A percentile compares a stretch with the other conserved stretches of the same genome.
These are phyloP conservation scores for Exocentrus adspersus DNA, from an alignment of 2,888 invertebrate species.

Conservation along the genomic window DNA sequence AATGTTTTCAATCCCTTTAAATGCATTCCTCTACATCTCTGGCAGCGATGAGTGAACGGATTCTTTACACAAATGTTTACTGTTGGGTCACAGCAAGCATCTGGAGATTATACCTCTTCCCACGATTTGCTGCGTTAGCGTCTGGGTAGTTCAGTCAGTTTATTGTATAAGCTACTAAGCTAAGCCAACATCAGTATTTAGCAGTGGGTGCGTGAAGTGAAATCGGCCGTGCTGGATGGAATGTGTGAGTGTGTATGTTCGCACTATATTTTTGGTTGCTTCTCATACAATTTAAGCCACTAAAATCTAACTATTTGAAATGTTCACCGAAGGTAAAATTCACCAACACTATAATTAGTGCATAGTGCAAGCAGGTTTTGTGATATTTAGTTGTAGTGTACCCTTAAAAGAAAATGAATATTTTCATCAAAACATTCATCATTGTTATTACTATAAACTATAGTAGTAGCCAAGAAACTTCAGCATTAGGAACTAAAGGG, in stretches of 20 bases:
- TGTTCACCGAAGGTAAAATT: constrained; percentile 19
- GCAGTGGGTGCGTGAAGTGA: constrained; percentile 39
- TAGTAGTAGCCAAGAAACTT: constrained; percentile 52
- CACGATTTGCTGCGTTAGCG: constrained; percentile 34
- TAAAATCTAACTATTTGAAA: constrained; percentile 8
- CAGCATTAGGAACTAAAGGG: constrained; percentile 58
- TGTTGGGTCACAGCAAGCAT: constrained; percentile 37
- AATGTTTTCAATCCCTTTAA: constrained; percentile 2
- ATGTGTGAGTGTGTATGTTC: constrained; percentile 42
- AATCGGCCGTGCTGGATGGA: constrained; percentile 43
- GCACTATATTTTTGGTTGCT: constrained; percentile 23
- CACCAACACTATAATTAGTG: no score
- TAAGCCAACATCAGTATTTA: constrained; percentile 30
- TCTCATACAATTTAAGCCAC: constrained; percentile 1
- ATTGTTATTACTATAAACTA: constrained; percentile 16
- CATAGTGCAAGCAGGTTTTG: no score
- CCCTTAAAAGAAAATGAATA: constrained; percentile 12
- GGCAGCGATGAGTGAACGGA: no score
- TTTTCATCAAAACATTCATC: constrained; percentile 3
- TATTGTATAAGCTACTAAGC: no score
- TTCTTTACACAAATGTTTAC: constrained; percentile 24
- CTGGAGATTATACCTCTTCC: constrained; percentile 47
- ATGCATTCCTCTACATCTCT: constrained; percentile 12
- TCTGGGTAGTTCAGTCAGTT: constrained; percentile 37
- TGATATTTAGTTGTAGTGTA: constrained; percentile 14